These are phyloP conservation scores for Luffia ferchaultella DNA, from an alignment of 2,888 invertebrate species.

Conservation along the genomic window DNA sequence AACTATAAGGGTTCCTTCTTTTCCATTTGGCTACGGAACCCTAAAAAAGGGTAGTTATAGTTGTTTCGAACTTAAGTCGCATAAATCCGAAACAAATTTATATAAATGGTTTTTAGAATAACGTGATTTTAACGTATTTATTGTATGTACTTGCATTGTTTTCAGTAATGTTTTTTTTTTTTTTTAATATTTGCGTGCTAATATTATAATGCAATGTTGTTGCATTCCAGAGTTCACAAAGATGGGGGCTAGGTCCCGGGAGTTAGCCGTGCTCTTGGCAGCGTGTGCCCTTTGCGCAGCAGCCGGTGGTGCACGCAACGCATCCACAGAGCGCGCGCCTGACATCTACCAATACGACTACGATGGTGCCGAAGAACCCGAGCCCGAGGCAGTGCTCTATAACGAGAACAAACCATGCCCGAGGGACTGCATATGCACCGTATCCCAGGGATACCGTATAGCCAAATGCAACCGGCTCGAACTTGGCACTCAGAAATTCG, in stretches of 20 bases:
- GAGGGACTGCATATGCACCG: slow-evolving; percentile 69
- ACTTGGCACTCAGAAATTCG: slow-evolving; percentile 72
- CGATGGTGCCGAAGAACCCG: slow-evolving; percentile 49
- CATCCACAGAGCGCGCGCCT: slow-evolving; percentile 31
- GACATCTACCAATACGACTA: slow-evolving; percentile 43
- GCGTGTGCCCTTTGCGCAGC: slow-evolving; percentile 45
- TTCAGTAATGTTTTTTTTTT: too few species aligned
- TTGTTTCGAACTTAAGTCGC: too few species aligned
- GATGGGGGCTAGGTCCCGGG: slow-evolving; percentile 59
- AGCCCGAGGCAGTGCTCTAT: slow-evolving; percentile 54
- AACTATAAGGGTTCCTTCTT: too few species aligned
- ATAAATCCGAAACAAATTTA: too few species aligned
- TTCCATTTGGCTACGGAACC: too few species aligned
- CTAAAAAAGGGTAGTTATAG: too few species aligned
- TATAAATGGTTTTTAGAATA: too few species aligned
- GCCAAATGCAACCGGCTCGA: slow-evolving; percentile 75
- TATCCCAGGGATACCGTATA: slow-evolving; percentile 67
- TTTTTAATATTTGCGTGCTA: too few species aligned
- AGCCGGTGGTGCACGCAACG: slow-evolving; percentile 42
- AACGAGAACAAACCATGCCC: slow-evolving; percentile 66
- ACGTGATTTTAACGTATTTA: too few species aligned
- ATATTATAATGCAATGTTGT: too few species aligned
- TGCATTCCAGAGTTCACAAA: slow-evolving; percentile 57
- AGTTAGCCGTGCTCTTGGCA: slow-evolving; percentile 57
- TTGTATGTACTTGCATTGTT: too few species aligned